phyloP scores from a whole-genome alignment of 2,797 vertebrate genomes.

The Platalea minor region DNA sequence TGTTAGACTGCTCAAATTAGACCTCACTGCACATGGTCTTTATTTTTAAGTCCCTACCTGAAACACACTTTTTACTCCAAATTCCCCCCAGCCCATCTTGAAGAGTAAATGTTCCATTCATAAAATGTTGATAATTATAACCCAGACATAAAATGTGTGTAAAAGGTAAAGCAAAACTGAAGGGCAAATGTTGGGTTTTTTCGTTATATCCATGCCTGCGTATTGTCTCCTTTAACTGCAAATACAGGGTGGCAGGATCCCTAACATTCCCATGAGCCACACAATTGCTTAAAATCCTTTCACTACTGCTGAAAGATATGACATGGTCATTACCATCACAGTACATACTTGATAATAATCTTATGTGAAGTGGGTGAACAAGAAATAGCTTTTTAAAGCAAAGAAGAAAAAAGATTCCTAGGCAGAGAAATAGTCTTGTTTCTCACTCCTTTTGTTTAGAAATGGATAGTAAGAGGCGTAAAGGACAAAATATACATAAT shows the following conservation, averaged over 20 bases:
- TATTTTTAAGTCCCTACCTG: neutral
- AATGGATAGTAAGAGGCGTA: neutral
- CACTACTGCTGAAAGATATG: neutral
- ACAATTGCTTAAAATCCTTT: neutral
- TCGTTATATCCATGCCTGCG: neutral
- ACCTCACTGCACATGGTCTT: neutral
- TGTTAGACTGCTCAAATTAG: neutral
- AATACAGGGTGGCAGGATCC: neutral
- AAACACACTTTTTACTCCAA: neutral
- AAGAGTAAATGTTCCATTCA: neutral
- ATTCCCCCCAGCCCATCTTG: neutral
- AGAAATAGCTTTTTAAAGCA: neutral
- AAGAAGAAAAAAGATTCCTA: neutral
- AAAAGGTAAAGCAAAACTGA: neutral
- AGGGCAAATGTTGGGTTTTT: neutral
- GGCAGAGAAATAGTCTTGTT: neutral
- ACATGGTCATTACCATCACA: neutral
- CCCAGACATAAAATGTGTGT: neutral
- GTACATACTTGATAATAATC: neutral
- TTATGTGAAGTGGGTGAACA: neutral
- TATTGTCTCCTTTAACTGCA: neutral
- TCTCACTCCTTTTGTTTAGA: neutral
- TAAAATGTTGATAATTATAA: neutral
- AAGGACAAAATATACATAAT: neutral
- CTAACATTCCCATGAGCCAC: neutral